Conservation (phyloP, 2,113 vertebrate species). For the Strix uralensis region DNA sequence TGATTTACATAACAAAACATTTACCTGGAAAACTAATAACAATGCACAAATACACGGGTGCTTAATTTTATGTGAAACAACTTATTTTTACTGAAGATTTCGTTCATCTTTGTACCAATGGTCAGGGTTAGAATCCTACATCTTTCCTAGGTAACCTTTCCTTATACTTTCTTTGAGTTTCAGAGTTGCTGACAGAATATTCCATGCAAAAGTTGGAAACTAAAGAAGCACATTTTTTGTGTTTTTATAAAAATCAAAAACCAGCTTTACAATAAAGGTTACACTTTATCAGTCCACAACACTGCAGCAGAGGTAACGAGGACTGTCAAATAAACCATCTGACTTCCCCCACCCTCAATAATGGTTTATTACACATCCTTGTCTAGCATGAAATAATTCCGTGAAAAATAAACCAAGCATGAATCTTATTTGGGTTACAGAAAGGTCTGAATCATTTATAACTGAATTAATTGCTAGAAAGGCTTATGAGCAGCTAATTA, state of each 20-base stretch:
- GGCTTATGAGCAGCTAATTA: conserved; percentile 42
- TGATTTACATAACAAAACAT: neutral
- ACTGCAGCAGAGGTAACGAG: neutral
- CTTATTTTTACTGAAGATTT: neutral
- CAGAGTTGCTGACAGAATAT: neutral
- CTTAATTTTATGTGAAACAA: neutral
- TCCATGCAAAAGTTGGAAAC: neutral
- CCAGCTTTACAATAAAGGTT: neutral
- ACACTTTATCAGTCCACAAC: neutral
- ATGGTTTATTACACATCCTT: neutral
- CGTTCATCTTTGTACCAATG: neutral
- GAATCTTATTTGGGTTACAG: conserved; percentile 47
- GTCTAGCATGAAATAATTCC: neutral
- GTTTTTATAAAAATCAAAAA: neutral
- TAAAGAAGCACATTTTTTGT: neutral
- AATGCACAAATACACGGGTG: rapidly evolving
- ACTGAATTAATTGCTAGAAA: conserved; percentile 56
- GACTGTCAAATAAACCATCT: neutral
- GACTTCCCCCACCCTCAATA: neutral
- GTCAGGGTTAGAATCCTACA: neutral
- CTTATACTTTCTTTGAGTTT: neutral
- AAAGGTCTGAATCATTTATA: conserved; percentile 58
- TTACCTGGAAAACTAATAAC: neutral
- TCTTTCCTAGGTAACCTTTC: neutral
- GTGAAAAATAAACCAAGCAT: conserved; percentile 18